These are phyloP conservation scores for Trachurus trachurus DNA, from an alignment of 2,797 vertebrate species.

Conservation along the genomic window DNA sequence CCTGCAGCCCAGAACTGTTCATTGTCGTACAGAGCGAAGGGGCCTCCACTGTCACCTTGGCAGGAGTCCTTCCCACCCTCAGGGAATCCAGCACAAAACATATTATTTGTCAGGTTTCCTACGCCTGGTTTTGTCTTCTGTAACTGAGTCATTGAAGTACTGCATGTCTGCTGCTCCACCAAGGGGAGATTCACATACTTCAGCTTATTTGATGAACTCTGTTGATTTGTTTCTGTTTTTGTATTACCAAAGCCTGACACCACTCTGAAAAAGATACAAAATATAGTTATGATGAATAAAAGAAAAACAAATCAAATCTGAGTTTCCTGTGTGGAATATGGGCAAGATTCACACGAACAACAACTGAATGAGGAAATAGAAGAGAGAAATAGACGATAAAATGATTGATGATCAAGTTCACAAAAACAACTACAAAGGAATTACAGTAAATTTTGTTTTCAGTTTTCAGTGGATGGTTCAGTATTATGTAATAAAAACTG, in stretches of 20 bases:
- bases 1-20: slow-evolving; percentile 71
- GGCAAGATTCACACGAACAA: neutral
- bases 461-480: neutral
- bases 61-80: slow-evolving; percentile 72
- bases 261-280: slow-evolving; percentile 49
- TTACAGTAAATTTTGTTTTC: neutral
- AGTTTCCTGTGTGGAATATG: too few relatives aligned
- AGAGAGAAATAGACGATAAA: neutral
- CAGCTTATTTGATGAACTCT: slow-evolving; percentile 27
- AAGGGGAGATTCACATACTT: slow-evolving; percentile 66
- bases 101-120: slow-evolving; percentile 70
- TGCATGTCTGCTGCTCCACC: slow-evolving; percentile 65
- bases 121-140: rapidly evolving
- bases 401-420: neutral
- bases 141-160: rapidly evolving
- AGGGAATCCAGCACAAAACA: slow-evolving; percentile 80
- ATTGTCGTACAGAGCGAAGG: slow-evolving; percentile 45
- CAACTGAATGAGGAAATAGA: neutral
- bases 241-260: slow-evolving; percentile 70
- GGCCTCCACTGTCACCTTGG: slow-evolving; percentile 67
- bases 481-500: neutral
- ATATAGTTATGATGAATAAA: neutral
- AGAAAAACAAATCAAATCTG: too few relatives aligned
- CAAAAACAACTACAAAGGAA: neutral
- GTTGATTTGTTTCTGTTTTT: rapidly evolving